These are phyloP conservation scores for Syrista parreyssii DNA, from an alignment of 2,888 invertebrate genomes.

Conservation along the genomic window DNA sequence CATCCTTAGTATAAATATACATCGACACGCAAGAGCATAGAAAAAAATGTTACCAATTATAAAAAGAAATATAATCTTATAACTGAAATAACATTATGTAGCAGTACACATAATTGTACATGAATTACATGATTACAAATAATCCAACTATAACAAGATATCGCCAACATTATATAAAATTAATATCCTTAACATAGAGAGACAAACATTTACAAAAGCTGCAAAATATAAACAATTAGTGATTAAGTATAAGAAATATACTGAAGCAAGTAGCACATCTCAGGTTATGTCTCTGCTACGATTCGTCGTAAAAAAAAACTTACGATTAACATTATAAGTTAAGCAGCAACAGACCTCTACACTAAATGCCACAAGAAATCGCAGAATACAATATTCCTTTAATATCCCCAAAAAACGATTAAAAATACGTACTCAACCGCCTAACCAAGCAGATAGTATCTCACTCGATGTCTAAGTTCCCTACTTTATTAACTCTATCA, in stretches of 20 bases:
- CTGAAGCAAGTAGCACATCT: background rate
- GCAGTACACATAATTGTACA: background rate
- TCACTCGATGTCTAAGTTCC: background rate
- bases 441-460: background rate
- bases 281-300: background rate
- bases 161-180: background rate
- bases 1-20: background rate
- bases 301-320: background rate
- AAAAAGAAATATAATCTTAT: background rate
- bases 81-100: background rate
- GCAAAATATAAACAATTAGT: background rate
- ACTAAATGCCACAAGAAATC: background rate
- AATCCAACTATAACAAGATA: background rate
- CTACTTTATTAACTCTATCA: background rate
- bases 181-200: background rate
- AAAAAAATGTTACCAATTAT: background rate
- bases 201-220: background rate
- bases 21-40: background rate
- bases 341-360: background rate
- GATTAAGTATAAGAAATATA: background rate
- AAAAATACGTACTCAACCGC: background rate
- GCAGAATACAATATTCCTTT: background rate
- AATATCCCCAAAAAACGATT: background rate
- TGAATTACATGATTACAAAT: background rate
- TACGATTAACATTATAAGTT: conserved; percentile 3